These are phyloP conservation scores for Enteromius treurensis DNA, from an alignment of 2,797 vertebrate species.

Conservation along the genomic window DNA sequence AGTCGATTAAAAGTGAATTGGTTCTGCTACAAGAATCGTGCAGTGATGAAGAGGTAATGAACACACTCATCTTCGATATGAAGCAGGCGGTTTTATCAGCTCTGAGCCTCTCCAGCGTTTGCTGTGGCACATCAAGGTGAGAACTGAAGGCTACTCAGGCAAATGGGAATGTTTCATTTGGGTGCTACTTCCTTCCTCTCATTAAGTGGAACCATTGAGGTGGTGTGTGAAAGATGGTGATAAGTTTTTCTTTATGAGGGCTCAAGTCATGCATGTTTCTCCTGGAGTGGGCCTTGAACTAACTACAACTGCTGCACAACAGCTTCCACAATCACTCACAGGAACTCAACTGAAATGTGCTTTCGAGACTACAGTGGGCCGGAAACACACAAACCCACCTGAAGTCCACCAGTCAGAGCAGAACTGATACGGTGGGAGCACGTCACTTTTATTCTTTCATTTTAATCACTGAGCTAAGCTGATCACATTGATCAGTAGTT, in stretches of 20 bases:
- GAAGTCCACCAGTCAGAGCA: conserved; percentile 90
- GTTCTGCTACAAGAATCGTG: background rate
- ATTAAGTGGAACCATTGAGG: conserved; percentile 2
- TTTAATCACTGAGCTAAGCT: conserved; percentile 87
- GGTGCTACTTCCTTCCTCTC: conserved; percentile 51
- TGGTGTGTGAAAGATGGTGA: conserved; percentile 21
- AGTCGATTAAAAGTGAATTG: conserved; percentile 1
- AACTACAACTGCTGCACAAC: conserved; percentile 80
- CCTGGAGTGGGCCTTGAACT: conserved; percentile 67
- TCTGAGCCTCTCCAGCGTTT: background rate
- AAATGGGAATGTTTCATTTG: conserved; percentile 31
- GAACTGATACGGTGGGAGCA: conserved; percentile 83
- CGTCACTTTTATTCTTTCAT: conserved; percentile 69
- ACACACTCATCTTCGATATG: conserved; percentile 3
- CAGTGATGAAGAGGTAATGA: background rate
- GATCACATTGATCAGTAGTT: conserved; percentile 99
- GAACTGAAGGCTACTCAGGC: conserved; percentile 21
- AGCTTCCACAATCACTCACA: conserved; percentile 79
- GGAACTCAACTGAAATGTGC: conserved; percentile 75
- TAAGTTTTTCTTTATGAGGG: conserved; percentile 37
- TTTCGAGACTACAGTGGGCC: conserved; percentile 80
- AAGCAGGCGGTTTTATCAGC: background rate
- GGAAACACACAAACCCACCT: conserved; percentile 69
- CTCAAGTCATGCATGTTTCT: conserved; percentile 37
- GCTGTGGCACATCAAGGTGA: conserved; percentile 12